Base-by-base conservation (phyloP, 2,797 vertebrate genomes). In the Arnoldichthys spilopterus region DNA sequence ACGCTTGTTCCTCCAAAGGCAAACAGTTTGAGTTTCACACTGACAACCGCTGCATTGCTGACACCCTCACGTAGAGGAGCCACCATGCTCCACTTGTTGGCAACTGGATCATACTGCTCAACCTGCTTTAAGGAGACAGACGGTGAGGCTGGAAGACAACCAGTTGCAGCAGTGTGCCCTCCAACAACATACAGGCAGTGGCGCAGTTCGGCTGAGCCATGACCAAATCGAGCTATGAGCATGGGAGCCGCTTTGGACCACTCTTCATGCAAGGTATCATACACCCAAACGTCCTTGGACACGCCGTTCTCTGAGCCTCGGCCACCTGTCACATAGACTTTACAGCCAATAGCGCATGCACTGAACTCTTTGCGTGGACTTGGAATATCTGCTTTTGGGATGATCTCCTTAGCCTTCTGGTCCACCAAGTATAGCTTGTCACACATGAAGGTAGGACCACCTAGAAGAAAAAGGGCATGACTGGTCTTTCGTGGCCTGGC, bases 81-180 rank as follows among this genome's bases (percentile, higher is more conserved):
- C 61, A 98, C 96, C 97, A 98, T 99, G 80, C 96, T 98, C 98
- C 98, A 99, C 86, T 99, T 98, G 91, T 99, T 99, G 73, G 96
- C 94, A 66, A 94, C 92, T 0, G 98, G 97, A 88, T 99, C 97
- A 0, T 97, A 99, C 75, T 98, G 97, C 84, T 99, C 98, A 34
- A 99, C 98, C 89, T 99, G 98, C 89, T 99, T 99, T 45, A 99
- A 92, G 0, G 98, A 99, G 37, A 99, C 98, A 0, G 98, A 99
- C 0, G 98, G 98, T 11, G 98, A 99, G 34, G 98, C 98, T 0
- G 97, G 97, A 51, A 98, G 96, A 84, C 96, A 97, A 71, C 98
- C 98, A 0, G 98, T 98, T 1, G 96, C 97, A 2, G 98, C 97
- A 0, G 98, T 99, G 89, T 98, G 98, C 24, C 98, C 98, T 54